phyloP scores from a whole-genome alignment of 2,113 vertebrate genomes.

The Phalacrocorax carbo region DNA sequence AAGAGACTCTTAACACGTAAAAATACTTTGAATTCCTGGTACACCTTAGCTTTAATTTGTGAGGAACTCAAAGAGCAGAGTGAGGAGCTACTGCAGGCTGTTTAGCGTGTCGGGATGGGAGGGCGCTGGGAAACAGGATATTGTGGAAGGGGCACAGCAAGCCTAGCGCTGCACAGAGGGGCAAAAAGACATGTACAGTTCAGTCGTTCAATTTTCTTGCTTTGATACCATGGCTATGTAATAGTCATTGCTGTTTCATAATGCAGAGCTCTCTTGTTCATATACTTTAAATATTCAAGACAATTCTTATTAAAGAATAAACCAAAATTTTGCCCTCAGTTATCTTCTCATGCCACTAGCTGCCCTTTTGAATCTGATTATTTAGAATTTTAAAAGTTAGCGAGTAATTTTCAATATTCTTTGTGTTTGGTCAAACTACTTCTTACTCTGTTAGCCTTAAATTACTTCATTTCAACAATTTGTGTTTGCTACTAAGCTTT shows the following conservation, averaged over 20 bases:
- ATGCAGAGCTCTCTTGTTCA: background rate
- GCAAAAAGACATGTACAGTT: background rate
- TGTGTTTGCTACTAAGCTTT: background rate
- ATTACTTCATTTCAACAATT: background rate
- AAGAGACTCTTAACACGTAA: background rate
- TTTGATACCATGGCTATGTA: background rate
- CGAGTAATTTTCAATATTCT: background rate
- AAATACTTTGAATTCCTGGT: background rate
- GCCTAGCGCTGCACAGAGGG: background rate
- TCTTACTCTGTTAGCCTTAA: background rate
- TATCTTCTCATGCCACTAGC: background rate
- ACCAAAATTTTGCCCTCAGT: background rate
- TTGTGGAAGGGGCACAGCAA: background rate
- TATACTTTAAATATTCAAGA: background rate
- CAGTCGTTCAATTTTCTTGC: background rate
- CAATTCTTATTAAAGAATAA: background rate
- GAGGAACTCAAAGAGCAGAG: background rate
- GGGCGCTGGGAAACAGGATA: background rate
- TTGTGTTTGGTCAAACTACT: background rate
- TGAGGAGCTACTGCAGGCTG: background rate
- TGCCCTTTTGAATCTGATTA: background rate
- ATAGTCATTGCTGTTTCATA: background rate
- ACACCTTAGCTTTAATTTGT: background rate
- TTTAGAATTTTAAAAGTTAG: background rate
- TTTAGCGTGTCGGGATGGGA: background rate